Percentiles rank a stretch among this genome's conserved stretches.
These are phyloP conservation scores for Chinchilla lanigera DNA, from an alignment of 2,113 vertebrate genomes.

Conservation along the genomic window DNA sequence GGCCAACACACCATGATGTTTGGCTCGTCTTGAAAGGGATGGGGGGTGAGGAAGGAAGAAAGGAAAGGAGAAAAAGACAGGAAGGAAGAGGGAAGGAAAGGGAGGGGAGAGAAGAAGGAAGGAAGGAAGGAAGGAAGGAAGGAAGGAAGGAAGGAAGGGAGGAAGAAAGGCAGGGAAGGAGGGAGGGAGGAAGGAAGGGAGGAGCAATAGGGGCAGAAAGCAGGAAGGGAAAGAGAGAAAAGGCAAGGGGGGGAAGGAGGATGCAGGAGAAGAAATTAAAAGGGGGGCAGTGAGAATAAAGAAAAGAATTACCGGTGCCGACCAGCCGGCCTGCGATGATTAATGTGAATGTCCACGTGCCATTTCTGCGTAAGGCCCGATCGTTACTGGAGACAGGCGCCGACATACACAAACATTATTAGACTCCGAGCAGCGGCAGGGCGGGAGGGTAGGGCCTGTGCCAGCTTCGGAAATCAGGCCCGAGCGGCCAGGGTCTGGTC, in stretches of 20 bases:
- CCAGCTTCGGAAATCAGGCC: slow-evolving; percentile 74
- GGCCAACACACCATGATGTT: background rate
- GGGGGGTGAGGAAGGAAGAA: background rate
- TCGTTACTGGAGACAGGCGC: slow-evolving; percentile 57
- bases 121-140: fast-evolving
- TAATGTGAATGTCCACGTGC: slow-evolving; percentile 43
- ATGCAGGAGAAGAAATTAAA: background rate
- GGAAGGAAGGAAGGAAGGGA: fast-evolving
- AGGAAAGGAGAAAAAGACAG: too few relatives aligned
- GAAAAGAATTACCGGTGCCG: background rate
- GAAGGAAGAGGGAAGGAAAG: fast-evolving
- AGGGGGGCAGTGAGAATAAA: background rate
- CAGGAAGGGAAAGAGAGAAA: fast-evolving
- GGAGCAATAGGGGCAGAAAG: fast-evolving
- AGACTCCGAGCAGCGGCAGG: slow-evolving; percentile 52
- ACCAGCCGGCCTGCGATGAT: background rate
- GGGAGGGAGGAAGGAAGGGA: background rate
- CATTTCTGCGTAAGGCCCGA: slow-evolving; percentile 62
- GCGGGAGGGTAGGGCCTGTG: background rate
- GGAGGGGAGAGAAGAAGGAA: background rate
- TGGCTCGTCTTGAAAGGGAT: background rate
- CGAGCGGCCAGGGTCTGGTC: slow-evolving; percentile 70
- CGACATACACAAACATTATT: slow-evolving; percentile 67
- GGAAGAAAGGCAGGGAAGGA: background rate
- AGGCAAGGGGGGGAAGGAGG: background rate